These are phyloP conservation scores for Patella caerulea DNA, from an alignment of 2,888 invertebrate genomes.

Conservation along the genomic window DNA sequence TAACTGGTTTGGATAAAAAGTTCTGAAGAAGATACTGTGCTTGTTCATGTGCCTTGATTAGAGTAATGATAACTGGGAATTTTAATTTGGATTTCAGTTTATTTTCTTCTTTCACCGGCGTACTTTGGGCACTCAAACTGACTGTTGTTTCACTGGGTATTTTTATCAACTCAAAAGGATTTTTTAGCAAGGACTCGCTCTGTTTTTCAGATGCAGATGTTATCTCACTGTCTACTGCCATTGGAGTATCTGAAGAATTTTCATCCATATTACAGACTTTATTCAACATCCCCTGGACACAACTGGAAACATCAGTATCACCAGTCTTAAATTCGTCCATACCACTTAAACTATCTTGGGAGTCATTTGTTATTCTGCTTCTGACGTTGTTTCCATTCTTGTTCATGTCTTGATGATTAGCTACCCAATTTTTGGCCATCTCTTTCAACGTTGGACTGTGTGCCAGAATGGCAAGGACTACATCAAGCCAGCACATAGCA, in stretches of 20 bases:
- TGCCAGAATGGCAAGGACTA: constrained; percentile 60
- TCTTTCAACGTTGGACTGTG: constrained; percentile 51
- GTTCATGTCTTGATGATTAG: constrained; percentile 18
- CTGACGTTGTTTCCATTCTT: no score
- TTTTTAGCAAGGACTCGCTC: no score
- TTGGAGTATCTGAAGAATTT: no score
- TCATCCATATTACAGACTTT: not conserved
- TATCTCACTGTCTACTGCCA: no score
- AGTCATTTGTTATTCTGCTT: no score
- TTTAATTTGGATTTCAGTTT: constrained; percentile 28
- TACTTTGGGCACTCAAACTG: constrained; percentile 2
- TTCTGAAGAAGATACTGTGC: constrained; percentile 45
- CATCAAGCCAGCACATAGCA: constrained; percentile 69
- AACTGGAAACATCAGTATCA: not conserved
- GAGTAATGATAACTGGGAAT: constrained; percentile 48
- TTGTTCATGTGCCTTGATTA: constrained; percentile 56
- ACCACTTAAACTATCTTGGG: no score
- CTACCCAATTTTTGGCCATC: constrained; percentile 33
- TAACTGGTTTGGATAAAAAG: constrained; percentile 24
- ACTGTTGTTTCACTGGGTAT: not conserved
- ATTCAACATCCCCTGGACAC: constrained; percentile 1
- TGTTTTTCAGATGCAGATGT: no score
- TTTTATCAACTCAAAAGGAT: no score
- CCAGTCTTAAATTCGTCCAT: no score
- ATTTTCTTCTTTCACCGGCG: constrained; percentile 18